Evolutionary conservation across 2,888 invertebrate genomes (phyloP).

Genomic region (Bedellia somnulentella): DNA sequence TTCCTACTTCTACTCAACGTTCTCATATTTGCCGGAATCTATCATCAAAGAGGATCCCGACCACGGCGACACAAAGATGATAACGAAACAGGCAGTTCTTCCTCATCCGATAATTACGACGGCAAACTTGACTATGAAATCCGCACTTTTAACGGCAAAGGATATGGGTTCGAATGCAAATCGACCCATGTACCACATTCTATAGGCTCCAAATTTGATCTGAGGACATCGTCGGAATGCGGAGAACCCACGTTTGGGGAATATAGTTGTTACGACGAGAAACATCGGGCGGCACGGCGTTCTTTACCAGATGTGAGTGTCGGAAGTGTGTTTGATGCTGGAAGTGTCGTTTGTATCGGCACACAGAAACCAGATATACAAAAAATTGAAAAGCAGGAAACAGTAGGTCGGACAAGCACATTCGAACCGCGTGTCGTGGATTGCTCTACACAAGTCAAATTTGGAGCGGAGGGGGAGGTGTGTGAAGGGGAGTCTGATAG

Average conservation of each 20-base stretch:
- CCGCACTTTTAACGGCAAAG: conserved; percentile 54
- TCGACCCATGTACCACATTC: conserved; percentile 55
- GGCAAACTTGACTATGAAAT: conserved; percentile 58
- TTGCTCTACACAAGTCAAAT: conserved; percentile 54
- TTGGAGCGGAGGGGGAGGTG: conserved; percentile 23
- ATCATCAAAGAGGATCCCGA: conserved; percentile 76
- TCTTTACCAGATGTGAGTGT: conserved; percentile 64
- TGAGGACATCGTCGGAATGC: conserved; percentile 54
- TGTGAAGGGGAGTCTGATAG: conserved; percentile 24
- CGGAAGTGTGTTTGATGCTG: conserved; percentile 62
- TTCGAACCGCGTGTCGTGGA: conserved; percentile 54
- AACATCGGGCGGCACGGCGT: conserved; percentile 59
- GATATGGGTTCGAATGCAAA: conserved; percentile 60
- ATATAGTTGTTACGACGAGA: conserved; percentile 68
- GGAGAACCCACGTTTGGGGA: conserved; percentile 63
- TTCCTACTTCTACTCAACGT: conserved; percentile 80
- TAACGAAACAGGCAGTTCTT: conserved; percentile 71
- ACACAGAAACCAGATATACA: conserved; percentile 56
- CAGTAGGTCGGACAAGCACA: conserved; percentile 45
- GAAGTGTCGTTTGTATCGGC: conserved; percentile 52
- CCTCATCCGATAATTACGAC: conserved; percentile 66
- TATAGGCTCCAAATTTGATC: conserved; percentile 44
- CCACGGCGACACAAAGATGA: conserved; percentile 78
- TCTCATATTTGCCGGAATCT: conserved; percentile 86
- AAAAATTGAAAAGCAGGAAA: conserved; percentile 40